phyloP scores from a whole-genome alignment of 2,888 invertebrate genomes.

The Tethea ocularis region DNA sequence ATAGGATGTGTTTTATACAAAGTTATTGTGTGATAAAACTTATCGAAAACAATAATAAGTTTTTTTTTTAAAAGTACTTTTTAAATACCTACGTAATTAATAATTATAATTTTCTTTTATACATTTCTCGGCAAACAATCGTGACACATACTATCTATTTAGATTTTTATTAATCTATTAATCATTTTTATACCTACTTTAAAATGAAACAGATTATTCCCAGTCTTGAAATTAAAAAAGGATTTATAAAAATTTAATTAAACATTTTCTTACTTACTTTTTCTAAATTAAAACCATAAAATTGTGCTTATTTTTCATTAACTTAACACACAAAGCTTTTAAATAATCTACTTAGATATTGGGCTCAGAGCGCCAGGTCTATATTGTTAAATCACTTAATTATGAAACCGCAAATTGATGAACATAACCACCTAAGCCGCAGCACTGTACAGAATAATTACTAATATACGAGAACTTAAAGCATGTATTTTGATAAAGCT shows the following conservation, averaged over 20 bases:
- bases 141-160: too few species aligned
- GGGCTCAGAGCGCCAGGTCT: constrained; percentile 9
- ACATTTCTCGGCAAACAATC: too few species aligned
- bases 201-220: too few species aligned
- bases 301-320: background rate
- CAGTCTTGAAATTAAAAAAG: background rate
- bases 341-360: background rate
- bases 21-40: too few species aligned
- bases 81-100: too few species aligned
- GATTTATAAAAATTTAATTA: background rate
- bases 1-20: too few species aligned
- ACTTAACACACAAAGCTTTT: background rate
- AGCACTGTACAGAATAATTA: constrained; percentile 20
- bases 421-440: constrained; percentile 17
- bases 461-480: constrained; percentile 10
- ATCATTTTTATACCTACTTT: too few species aligned
- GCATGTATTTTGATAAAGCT: background rate
- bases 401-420: constrained; percentile 30
- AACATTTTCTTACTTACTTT: background rate
- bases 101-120: too few species aligned
- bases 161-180: too few species aligned
- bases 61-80: too few species aligned
- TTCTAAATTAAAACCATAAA: background rate
- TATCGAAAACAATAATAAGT: too few species aligned
- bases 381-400: constrained; percentile 25